Conservation (phyloP, 2,797 vertebrate genomes). For the Tolypeutes matacus region DNA sequence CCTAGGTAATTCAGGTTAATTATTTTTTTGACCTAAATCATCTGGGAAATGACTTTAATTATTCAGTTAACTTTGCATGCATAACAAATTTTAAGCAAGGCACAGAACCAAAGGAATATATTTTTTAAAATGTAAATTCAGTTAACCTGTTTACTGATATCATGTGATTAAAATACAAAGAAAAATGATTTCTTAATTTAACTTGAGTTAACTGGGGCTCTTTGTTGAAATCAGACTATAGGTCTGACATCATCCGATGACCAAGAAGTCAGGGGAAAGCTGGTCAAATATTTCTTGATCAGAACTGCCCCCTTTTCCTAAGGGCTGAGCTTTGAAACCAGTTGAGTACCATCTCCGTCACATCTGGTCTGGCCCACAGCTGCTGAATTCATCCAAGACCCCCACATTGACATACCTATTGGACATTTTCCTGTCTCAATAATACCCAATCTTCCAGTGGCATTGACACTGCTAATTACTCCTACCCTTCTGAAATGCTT, state of each 20-base stretch:
- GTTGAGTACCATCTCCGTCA: rapidly evolving
- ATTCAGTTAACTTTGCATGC: slow-evolving; percentile 67
- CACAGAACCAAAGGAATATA: slow-evolving; percentile 21
- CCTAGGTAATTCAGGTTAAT: slow-evolving; percentile 76
- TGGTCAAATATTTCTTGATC: neutral
- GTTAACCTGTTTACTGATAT: slow-evolving; percentile 30
- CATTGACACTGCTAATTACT: neutral
- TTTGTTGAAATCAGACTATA: neutral
- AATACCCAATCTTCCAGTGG: neutral
- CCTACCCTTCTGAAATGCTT: neutral
- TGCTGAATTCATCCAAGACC: neutral
- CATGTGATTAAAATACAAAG: slow-evolving; percentile 14
- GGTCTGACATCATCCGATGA: neutral
- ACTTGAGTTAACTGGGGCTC: neutral
- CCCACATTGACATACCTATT: rapidly evolving
- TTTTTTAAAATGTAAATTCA: slow-evolving; percentile 35
- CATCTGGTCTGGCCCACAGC: neutral
- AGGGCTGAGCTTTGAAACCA: neutral
- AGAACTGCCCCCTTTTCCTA: neutral
- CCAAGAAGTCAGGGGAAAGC: too few relatives aligned
- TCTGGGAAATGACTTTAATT: slow-evolving; percentile 74
- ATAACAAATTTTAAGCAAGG: slow-evolving; percentile 64
- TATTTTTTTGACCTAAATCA: slow-evolving; percentile 76
- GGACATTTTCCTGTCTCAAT: neutral
- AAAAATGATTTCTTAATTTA: slow-evolving; percentile 29